These are phyloP conservation scores for Sturnira hondurensis DNA, from an alignment of 2,113 vertebrate genomes.

Conservation along the genomic window DNA sequence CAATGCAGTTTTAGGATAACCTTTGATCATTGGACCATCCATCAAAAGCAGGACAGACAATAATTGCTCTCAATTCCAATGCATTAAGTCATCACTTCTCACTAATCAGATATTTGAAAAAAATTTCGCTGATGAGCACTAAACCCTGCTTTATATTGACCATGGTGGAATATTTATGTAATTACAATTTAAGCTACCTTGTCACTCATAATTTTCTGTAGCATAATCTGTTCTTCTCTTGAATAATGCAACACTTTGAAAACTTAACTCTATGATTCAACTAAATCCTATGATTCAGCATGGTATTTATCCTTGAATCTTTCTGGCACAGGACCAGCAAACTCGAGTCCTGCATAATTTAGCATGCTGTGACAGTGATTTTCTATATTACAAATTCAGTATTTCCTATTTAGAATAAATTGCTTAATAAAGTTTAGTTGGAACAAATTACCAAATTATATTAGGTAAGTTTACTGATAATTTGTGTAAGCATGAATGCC, in stretches of 20 bases:
- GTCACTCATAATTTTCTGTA: background rate
- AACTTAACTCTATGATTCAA: background rate
- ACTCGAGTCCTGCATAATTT: background rate
- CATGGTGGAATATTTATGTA: constrained; percentile 34
- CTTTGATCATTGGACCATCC: background rate
- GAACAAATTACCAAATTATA: background rate
- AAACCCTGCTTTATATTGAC: background rate
- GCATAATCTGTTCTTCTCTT: constrained; percentile 44
- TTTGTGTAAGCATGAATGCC: background rate
- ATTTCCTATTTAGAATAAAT: background rate
- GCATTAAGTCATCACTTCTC: constrained; percentile 38
- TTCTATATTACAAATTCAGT: background rate
- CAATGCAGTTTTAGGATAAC: background rate
- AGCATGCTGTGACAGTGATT: background rate
- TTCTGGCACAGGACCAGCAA: background rate
- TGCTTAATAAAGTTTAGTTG: background rate
- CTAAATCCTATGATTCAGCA: constrained; percentile 6
- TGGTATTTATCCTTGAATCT: background rate
- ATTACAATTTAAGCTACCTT: constrained; percentile 35
- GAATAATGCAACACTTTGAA: constrained; percentile 49
- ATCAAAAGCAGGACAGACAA: background rate
- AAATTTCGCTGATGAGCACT: constrained; percentile 47
- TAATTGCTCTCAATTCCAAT: background rate
- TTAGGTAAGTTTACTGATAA: background rate
- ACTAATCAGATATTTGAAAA: constrained; percentile 45